A percentile compares a stretch with the other conserved stretches of the same genome.
These are phyloP conservation scores for Parus major DNA, from an alignment of 2,113 vertebrate species.

Conservation along the genomic window DNA sequence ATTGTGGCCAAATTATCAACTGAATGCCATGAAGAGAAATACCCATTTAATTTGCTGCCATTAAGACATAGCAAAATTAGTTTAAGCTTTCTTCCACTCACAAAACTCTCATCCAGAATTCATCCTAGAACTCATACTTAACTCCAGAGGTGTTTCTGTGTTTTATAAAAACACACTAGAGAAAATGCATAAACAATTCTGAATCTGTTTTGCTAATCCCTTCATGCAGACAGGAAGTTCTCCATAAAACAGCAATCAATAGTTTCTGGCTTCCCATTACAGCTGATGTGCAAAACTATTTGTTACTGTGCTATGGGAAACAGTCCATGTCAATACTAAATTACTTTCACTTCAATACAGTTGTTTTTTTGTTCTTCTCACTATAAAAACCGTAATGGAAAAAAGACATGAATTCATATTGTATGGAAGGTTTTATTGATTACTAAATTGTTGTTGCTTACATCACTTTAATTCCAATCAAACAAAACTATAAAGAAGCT, in stretches of 20 bases:
- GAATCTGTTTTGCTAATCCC: background rate
- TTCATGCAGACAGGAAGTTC: background rate
- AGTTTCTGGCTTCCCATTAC: background rate
- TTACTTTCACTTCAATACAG: background rate
- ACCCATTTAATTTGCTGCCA: background rate
- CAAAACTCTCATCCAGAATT: background rate
- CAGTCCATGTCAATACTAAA: background rate
- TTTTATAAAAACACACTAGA: rapidly evolving
- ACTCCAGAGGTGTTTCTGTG: background rate
- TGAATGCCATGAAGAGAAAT: background rate
- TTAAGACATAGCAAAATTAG: background rate
- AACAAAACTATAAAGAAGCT: background rate
- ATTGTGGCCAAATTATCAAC: background rate
- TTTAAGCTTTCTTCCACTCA: background rate
- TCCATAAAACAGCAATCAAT: background rate
- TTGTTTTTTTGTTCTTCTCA: background rate
- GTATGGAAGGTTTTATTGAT: slow-evolving; percentile 50
- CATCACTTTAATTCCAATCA: background rate
- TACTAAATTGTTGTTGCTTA: slow-evolving; percentile 20
- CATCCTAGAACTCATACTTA: background rate
- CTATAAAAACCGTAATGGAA: background rate
- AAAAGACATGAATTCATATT: background rate
- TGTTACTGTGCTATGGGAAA: background rate
- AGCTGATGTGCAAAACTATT: background rate
- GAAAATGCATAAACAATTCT: background rate